A percentile compares a stretch with the other conserved stretches of the same genome.
These are phyloP conservation scores for Mylabris phalerata DNA, from an alignment of 1,140 invertebrate species.

Conservation along the genomic window DNA sequence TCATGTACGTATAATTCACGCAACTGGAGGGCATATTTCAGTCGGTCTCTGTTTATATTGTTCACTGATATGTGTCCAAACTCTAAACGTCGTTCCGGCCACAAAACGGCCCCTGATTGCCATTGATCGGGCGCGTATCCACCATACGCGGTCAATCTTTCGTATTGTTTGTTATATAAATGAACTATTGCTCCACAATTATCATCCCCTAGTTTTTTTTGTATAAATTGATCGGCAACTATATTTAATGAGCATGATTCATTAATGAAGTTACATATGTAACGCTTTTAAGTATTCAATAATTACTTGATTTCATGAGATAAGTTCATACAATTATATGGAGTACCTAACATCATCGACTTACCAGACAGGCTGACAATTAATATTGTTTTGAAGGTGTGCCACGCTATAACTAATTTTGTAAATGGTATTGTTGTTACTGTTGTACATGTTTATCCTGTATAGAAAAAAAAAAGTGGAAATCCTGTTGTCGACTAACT, in stretches of 20 bases:
- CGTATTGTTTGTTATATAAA: no score
- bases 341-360: slow-evolving; percentile 20
- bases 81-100: slow-evolving; percentile 9
- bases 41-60: slow-evolving; percentile 7
- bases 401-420: slow-evolving; percentile 25
- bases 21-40: slow-evolving; percentile 24
- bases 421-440: slow-evolving; percentile 15
- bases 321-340: slow-evolving; percentile 23
- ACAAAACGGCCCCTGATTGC: slow-evolving; percentile 21
- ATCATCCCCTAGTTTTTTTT: no score
- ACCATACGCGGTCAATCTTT: no score
- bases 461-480: slow-evolving; percentile 2
- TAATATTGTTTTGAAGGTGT: slow-evolving; percentile 28
- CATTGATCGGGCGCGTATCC: slow-evolving; percentile 13
- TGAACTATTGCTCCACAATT: no score
- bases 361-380: slow-evolving; percentile 21
- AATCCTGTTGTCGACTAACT: not conserved
- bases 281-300: slow-evolving; percentile 21
- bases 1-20: slow-evolving; percentile 36
- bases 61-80: slow-evolving; percentile 3
- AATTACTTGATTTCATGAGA: slow-evolving; percentile 31
- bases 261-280: slow-evolving; percentile 17
- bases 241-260: slow-evolving; percentile 26
- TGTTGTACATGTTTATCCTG: not conserved
- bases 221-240: not conserved